A percentile compares a stretch with the other conserved stretches of the same genome.
These are phyloP conservation scores for Ciconia stormi DNA, from an alignment of 2,113 vertebrate genomes.

Conservation along the genomic window DNA sequence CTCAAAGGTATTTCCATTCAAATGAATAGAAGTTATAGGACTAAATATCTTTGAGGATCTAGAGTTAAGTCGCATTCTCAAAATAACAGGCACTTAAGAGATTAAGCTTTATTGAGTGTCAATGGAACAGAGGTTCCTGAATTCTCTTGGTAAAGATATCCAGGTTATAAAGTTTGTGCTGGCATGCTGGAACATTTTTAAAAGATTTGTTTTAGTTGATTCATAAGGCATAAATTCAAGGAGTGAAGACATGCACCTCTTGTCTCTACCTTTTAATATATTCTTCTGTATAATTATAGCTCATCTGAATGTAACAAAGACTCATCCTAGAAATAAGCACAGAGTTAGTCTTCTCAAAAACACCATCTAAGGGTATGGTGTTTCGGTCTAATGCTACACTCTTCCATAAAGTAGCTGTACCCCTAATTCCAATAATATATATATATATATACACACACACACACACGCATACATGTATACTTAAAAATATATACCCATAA, in stretches of 20 bases:
- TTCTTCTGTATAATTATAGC: not conserved
- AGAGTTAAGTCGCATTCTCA: not conserved
- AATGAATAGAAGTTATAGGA: not conserved
- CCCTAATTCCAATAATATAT: not conserved
- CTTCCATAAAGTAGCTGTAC: not conserved
- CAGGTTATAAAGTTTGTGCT: not conserved
- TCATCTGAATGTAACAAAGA: not conserved
- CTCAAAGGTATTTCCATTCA: not conserved
- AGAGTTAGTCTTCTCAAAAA: not conserved
- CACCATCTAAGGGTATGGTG: not conserved
- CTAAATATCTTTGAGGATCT: not conserved
- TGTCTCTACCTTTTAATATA: not conserved
- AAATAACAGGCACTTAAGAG: not conserved
- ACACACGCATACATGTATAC: not conserved
- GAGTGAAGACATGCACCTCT: not conserved
- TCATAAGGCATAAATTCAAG: not conserved
- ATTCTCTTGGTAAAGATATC: not conserved
- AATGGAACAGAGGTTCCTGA: not conserved
- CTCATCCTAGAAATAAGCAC: not conserved
- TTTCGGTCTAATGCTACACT: not conserved
- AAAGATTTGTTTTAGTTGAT: not conserved
- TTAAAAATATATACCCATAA: not conserved
- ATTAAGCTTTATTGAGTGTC: not conserved
- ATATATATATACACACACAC: not conserved
- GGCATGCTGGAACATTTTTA: not conserved